A percentile compares a stretch with the other conserved stretches of the same genome.
These are phyloP conservation scores for Antheraea assamensis DNA, from an alignment of 2,888 invertebrate species.

Conservation along the genomic window DNA sequence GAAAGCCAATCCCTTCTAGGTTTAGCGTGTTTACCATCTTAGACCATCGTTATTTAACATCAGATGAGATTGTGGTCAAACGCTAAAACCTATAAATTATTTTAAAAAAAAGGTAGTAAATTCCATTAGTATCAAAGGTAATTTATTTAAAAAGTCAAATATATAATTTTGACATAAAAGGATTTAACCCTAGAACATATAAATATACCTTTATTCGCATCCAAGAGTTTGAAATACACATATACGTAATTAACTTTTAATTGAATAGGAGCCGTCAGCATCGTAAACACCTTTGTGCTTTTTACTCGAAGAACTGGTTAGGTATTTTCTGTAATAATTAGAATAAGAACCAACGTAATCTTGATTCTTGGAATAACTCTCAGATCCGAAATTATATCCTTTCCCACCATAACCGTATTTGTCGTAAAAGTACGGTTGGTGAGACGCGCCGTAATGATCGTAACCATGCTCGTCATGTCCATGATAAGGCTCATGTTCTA, in stretches of 20 bases:
- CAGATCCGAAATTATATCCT: slow-evolving; percentile 2
- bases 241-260: slow-evolving; percentile 36
- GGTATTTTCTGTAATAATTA: slow-evolving; percentile 32
- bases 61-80: too few species aligned
- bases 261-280: slow-evolving; percentile 70
- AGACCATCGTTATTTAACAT: too few species aligned
- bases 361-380: not conserved
- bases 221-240: too few species aligned
- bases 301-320: slow-evolving; percentile 33
- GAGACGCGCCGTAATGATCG: slow-evolving; percentile 24
- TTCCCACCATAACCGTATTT: slow-evolving; percentile 35
- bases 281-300: slow-evolving; percentile 54
- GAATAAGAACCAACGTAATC: slow-evolving; percentile 23
- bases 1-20: too few species aligned
- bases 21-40: too few species aligned
- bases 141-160: too few species aligned
- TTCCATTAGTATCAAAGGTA: too few species aligned
- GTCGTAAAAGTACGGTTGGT: slow-evolving; percentile 25
- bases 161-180: too few species aligned
- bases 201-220: too few species aligned
- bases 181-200: too few species aligned
- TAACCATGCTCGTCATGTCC: slow-evolving; percentile 40
- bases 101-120: too few species aligned
- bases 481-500: slow-evolving; percentile 48
- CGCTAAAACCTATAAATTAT: too few species aligned